phyloP scores from a whole-genome alignment of 2,797 vertebrate genomes.

The Otolemur crassicaudatus region DNA sequence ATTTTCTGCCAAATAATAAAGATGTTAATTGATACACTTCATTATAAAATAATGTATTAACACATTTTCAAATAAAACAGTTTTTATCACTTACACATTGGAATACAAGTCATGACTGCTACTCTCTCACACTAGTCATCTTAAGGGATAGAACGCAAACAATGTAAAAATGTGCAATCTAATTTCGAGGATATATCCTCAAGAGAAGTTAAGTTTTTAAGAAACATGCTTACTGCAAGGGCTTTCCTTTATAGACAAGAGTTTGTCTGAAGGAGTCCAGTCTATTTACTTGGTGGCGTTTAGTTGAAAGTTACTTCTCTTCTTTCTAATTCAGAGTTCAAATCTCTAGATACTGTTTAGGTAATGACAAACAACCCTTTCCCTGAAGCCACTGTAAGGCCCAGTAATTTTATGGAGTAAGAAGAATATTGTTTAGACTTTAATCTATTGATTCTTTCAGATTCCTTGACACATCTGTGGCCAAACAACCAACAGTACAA shows the following conservation, averaged over 20 bases:
- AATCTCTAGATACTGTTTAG: neutral
- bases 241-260: neutral
- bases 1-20: conserved; percentile 38
- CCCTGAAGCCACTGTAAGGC: neutral
- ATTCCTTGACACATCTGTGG: neutral
- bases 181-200: neutral
- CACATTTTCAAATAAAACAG: neutral
- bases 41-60: conserved; percentile 23
- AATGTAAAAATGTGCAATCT: neutral
- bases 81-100: neutral
- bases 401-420: neutral
- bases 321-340: conserved; percentile 3
- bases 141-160: neutral
- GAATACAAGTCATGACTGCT: neutral
- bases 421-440: neutral
- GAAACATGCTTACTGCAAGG: neutral
- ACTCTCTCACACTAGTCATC: neutral
- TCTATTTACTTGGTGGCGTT: neutral
- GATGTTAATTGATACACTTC: neutral
- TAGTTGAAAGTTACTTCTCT: neutral
- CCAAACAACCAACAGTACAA: neutral
- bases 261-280: conserved; percentile 1
- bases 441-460: neutral
- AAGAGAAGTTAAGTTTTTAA: neutral
- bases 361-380: neutral